Evolutionary conservation across 2,797 vertebrate species (phyloP), one percentile per base, ranked within the genome.

Genomic region (Dryobates pubescens): DNA sequence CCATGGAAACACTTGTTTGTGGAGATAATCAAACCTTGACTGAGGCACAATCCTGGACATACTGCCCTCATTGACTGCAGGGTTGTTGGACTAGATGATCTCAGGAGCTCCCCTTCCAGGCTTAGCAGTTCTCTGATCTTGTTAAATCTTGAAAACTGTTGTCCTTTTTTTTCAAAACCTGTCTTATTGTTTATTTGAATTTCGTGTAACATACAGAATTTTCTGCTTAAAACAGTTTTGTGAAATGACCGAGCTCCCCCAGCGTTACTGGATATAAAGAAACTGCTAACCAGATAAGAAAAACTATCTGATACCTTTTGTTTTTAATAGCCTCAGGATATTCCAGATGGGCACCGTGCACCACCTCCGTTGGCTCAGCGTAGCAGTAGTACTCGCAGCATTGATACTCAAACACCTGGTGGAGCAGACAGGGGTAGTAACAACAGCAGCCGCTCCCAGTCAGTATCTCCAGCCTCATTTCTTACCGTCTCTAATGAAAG

Each of bases 301-400:
- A 67, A 82, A 38, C n/a, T 16, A 9, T 69, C 6, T 92, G 53
- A 85, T 68, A 9, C 4, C 5, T 92, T 91, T 89, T 89, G 41
- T 7, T 65, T 96, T 80, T 90, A 77, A 89, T 97, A 99, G 99
- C 99, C 99, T 19, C 99, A 99, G 96, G 99, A 99, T 61, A 98
- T 99, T 92, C 99, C 99, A n/a, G 99, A 99, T 13, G 99, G 97
- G 97, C 99, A 98, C 96, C 99, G 43, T 86, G 99, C 76, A 81
- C 99, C 97, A 29, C 98, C 79, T 82, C 99, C 96, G 0, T 95
- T 97, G 81, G 98, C 84, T 2, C 99, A 98, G 96, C 98, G 99
- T 93, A 99, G 99, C 92, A 99, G 99, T 98, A 99, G 99, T 96
- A 99, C 99, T 5, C 98, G 99, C 94, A 99, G 99, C 97, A 99